Evolutionary conservation across 92 coral and sea anemone genomes (phyloP).

Genomic region (Plumapathes pennacea): DNA sequence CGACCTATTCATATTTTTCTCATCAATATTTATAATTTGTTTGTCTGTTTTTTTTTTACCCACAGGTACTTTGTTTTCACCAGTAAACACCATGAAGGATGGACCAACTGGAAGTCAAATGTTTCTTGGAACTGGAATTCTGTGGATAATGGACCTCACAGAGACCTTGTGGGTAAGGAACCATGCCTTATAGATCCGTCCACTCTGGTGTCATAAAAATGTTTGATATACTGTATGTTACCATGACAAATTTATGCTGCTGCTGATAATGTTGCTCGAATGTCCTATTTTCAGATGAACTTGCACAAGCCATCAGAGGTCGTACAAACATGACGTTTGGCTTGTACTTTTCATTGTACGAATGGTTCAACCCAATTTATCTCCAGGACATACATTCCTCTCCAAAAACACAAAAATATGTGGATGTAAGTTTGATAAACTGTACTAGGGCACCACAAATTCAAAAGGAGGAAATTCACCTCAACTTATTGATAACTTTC

Average conservation of each 20-base stretch:
- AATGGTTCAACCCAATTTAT: conserved; percentile 89
- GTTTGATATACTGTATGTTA: too few relatives aligned
- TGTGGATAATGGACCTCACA: conserved; percentile 82
- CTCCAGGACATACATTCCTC: conserved; percentile 67
- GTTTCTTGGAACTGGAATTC: conserved; percentile 97
- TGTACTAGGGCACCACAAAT: too few relatives aligned
- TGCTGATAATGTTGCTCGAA: too few relatives aligned
- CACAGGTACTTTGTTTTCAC: conserved; percentile 75
- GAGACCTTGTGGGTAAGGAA: conserved; percentile 75
- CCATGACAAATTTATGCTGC: too few relatives aligned
- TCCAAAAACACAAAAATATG: conserved; percentile 57
- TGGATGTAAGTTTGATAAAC: conserved; percentile 58
- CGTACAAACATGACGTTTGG: conserved; percentile 75
- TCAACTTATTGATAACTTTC: too few relatives aligned
- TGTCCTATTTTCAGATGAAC: conserved; percentile 57
- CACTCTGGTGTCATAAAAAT: too few relatives aligned
- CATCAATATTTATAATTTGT: too few relatives aligned
- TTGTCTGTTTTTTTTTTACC: not conserved
- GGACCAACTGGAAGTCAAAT: conserved; percentile 81
- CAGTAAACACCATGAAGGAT: conserved; percentile 88
- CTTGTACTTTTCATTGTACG: conserved; percentile 82
- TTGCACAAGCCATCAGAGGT: conserved; percentile 61
- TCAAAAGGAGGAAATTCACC: too few relatives aligned
- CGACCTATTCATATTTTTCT: too few relatives aligned
- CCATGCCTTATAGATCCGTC: not conserved